These are phyloP conservation scores for Choloepus didactylus DNA, from an alignment of 2,797 vertebrate genomes.

Conservation along the genomic window DNA sequence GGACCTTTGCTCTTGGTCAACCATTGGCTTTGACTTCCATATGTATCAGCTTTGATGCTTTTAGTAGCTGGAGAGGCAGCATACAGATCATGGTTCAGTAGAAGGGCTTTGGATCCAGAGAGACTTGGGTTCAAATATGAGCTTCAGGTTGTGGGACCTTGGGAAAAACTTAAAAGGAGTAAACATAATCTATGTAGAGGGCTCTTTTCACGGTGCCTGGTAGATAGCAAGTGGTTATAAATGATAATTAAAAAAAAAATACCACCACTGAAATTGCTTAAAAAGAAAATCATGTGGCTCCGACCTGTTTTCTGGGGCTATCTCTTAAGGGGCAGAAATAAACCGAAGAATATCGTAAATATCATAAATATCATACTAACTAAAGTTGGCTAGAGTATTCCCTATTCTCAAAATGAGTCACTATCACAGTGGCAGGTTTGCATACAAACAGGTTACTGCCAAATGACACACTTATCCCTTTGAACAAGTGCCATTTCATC, in stretches of 20 bases:
- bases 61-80: background rate
- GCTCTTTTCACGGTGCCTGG: background rate
- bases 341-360: slow-evolving; percentile 14
- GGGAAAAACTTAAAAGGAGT: background rate
- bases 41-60: background rate
- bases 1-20: slow-evolving; percentile 5
- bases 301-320: background rate
- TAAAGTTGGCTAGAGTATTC: background rate
- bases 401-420: background rate
- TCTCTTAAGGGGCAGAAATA: background rate
- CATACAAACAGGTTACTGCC: background rate
- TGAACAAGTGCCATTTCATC: background rate
- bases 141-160: background rate
- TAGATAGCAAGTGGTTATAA: background rate
- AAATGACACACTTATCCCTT: background rate
- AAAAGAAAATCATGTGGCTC: background rate
- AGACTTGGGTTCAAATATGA: background rate
- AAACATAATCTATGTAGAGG: slow-evolving; percentile 39
- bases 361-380: no score
- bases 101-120: background rate
- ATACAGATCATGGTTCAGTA: background rate
- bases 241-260: background rate
- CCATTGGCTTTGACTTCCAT: background rate
- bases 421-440: background rate
- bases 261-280: background rate